phyloP scores from a whole-genome alignment of 2,113 vertebrate genomes.

The Benitochromis conjunctus region DNA sequence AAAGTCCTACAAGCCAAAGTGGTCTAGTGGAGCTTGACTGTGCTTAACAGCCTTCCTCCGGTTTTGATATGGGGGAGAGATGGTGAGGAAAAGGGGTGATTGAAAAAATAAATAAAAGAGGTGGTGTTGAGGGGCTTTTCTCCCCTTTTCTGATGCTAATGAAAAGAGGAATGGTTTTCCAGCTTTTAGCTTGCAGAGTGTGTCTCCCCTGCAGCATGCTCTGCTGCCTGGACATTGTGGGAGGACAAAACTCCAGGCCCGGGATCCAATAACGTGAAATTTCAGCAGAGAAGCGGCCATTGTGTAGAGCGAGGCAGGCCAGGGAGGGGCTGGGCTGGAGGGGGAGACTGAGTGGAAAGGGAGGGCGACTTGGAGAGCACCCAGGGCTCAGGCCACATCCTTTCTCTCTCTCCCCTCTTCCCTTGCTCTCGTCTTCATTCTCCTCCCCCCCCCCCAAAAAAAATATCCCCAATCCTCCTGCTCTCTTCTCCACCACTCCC shows the following conservation, averaged over 20 bases:
- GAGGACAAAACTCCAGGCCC: constrained; percentile 78
- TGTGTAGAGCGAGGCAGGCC: constrained; percentile 71
- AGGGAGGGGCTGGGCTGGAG: constrained; percentile 58
- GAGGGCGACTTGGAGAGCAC: constrained; percentile 72
- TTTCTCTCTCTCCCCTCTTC: constrained; percentile 61
- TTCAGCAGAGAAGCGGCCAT: constrained; percentile 80
- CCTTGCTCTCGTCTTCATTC: constrained; percentile 28
- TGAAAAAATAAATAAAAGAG: constrained; percentile 1
- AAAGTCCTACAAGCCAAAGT: constrained; percentile 53
- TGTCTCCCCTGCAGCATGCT: constrained; percentile 80
- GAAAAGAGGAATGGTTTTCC: constrained; percentile 78
- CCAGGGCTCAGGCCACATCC: constrained; percentile 77
- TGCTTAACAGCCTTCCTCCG: constrained; percentile 64
- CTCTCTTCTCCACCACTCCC: constrained; percentile 28
- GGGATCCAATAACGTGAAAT: constrained; percentile 82
- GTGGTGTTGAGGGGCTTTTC: constrained; percentile 50
- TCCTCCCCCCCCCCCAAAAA: not conserved
- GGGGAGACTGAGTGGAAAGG: constrained; percentile 55
- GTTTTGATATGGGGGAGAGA: constrained; percentile 63
- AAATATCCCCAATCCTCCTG: not conserved
- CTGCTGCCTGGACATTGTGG: constrained; percentile 79
- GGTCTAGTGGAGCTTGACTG: constrained; percentile 62
- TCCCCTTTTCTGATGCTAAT: constrained; percentile 79
- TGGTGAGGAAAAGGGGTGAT: constrained; percentile 43
- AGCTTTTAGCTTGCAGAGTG: constrained; percentile 80